Evolutionary conservation across 2,113 vertebrate genomes (phyloP).

Genomic region (Malurus elegans): DNA sequence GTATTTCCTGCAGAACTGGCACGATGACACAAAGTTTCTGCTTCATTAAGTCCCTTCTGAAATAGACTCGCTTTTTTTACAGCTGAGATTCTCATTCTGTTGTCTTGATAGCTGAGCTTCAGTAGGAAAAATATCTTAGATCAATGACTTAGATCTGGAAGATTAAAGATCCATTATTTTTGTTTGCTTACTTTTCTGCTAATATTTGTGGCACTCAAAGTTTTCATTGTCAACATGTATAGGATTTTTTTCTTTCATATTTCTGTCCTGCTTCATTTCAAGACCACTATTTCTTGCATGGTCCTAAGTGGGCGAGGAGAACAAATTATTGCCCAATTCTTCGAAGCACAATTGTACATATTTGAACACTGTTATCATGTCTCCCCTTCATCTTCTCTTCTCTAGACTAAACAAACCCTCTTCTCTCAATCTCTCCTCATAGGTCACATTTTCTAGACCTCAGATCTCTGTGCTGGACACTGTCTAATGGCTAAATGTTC

Average conservation of each 20-base stretch:
- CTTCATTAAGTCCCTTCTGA: background rate
- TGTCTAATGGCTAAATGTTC: background rate
- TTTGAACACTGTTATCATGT: slow-evolving; percentile 23
- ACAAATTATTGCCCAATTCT: background rate
- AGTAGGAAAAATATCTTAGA: background rate
- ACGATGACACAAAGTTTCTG: background rate
- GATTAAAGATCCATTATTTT: background rate
- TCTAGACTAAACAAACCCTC: slow-evolving; percentile 50
- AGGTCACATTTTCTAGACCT: slow-evolving; percentile 30
- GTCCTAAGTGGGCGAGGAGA: background rate
- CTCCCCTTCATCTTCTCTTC: slow-evolving; percentile 3
- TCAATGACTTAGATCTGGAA: background rate
- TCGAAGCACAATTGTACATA: background rate
- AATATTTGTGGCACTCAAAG: background rate
- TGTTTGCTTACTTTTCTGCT: background rate
- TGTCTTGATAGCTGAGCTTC: background rate
- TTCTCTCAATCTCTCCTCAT: background rate
- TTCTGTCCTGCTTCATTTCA: background rate
- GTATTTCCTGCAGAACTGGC: background rate
- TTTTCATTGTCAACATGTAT: background rate
- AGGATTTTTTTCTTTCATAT: background rate
- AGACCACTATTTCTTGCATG: background rate
- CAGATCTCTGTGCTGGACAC: background rate
- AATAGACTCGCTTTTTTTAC: background rate
- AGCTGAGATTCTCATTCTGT: background rate